A percentile compares a stretch with the other conserved stretches of the same genome.
Evolutionary conservation across 2,797 vertebrate species (phyloP).

Genomic region (Arctocebus calabarensis): DNA sequence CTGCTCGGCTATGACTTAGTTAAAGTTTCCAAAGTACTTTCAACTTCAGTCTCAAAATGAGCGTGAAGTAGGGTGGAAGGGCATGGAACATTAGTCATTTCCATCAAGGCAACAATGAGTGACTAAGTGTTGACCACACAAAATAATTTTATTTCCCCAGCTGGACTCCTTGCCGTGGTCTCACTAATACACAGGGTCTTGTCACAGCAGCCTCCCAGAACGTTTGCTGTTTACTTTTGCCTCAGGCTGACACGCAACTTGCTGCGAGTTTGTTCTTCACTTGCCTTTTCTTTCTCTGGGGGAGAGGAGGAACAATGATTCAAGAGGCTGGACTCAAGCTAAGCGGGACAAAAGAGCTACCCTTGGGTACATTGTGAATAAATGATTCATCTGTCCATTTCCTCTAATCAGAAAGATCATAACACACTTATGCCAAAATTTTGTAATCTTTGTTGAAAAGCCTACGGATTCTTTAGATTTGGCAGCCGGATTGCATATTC

Average conservation of each 20-base stretch:
- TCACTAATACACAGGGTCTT: constrained; percentile 71
- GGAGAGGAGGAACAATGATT: constrained; percentile 43
- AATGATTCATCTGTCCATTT: constrained; percentile 54
- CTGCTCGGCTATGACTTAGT: neutral
- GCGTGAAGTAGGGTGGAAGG: rapidly evolving
- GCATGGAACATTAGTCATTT: constrained; percentile 64
- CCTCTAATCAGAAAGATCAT: neutral
- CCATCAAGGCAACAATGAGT: constrained; percentile 62
- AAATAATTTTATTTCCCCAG: constrained; percentile 81
- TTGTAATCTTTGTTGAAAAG: neutral
- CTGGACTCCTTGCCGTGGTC: constrained; percentile 60
- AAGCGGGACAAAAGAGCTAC: constrained; percentile 52
- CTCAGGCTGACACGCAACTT: constrained; percentile 67
- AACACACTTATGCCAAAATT: neutral
- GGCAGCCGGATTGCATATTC: neutral
- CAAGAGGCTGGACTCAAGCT: constrained; percentile 49
- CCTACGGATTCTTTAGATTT: neutral
- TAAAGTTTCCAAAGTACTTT: neutral
- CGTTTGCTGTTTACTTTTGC: constrained; percentile 82
- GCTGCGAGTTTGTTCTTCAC: constrained; percentile 76
- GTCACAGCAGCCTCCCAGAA: constrained; percentile 74
- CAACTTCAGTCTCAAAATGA: neutral
- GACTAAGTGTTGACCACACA: constrained; percentile 69
- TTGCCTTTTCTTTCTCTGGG: constrained; percentile 51
- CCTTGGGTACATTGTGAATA: constrained; percentile 26